A percentile compares a stretch with the other conserved stretches of the same genome.
These are phyloP conservation scores for Orussus abietinus DNA, from an alignment of 1,140 invertebrate species.

Conservation along the genomic window DNA sequence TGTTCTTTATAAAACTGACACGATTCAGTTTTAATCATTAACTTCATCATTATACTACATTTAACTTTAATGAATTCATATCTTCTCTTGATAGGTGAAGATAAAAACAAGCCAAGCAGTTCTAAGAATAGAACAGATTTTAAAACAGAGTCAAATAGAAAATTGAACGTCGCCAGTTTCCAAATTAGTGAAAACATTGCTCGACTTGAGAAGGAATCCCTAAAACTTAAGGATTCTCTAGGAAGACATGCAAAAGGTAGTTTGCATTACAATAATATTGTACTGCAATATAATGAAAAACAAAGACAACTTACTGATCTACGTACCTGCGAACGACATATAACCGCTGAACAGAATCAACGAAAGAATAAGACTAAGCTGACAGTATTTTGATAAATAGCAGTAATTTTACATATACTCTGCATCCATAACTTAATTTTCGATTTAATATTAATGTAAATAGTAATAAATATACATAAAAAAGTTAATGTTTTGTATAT, in stretches of 20 bases:
- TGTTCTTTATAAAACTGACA: constrained; percentile 7
- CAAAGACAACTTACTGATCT: constrained; percentile 61
- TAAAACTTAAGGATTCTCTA: constrained; percentile 63
- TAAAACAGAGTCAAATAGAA: constrained; percentile 61
- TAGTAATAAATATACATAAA: too few species aligned
- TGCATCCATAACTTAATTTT: too few species aligned
- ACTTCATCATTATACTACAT: constrained; percentile 1
- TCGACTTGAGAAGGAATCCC: constrained; percentile 63
- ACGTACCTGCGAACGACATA: constrained; percentile 59
- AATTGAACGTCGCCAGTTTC: constrained; percentile 72
- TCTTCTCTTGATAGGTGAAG: not conserved
- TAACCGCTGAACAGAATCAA: constrained; percentile 66
- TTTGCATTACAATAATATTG: constrained; percentile 58
- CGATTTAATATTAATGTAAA: too few species aligned
- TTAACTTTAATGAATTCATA: not conserved
- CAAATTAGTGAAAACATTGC: constrained; percentile 70
- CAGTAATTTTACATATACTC: constrained; percentile 11
- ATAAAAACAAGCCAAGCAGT: constrained; percentile 20
- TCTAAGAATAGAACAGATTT: constrained; percentile 44
- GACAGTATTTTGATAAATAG: constrained; percentile 58
- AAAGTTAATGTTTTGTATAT: too few species aligned
- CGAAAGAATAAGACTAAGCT: constrained; percentile 67
- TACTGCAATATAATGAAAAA: constrained; percentile 58
- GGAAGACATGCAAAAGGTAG: constrained; percentile 58
- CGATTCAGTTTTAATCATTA: constrained; percentile 9